Evolutionary conservation across 2,888 invertebrate species (phyloP).

Genomic region (Dasysyrphus albostriatus): DNA sequence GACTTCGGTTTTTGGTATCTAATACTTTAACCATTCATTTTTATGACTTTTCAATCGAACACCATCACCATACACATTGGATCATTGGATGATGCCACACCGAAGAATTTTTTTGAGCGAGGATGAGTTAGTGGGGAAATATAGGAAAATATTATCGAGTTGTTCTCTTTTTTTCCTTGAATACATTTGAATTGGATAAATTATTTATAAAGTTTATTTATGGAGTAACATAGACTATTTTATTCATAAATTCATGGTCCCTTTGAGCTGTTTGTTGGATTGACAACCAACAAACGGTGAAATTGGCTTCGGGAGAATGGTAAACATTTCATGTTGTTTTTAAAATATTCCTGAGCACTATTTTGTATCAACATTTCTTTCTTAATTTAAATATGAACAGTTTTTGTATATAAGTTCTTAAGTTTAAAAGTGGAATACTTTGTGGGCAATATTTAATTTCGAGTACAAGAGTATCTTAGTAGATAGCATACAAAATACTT

Average conservation of each 20-base stretch:
- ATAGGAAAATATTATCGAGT: slow-evolving; percentile 29
- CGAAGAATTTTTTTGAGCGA: slow-evolving; percentile 31
- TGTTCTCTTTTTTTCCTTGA: slow-evolving; percentile 9
- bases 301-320: slow-evolving; percentile 42
- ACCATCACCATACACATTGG: neutral
- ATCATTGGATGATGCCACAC: neutral
- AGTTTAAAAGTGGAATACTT: no score
- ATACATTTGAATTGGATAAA: slow-evolving; percentile 76
- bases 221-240: slow-evolving; percentile 67
- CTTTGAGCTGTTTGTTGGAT: slow-evolving; percentile 69
- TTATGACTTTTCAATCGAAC: slow-evolving; percentile 62
- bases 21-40: slow-evolving; percentile 62
- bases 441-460: no score
- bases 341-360: neutral
- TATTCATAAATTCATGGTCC: slow-evolving; percentile 75
- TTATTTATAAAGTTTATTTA: slow-evolving; percentile 73
- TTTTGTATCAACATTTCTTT: neutral
- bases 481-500: no score
- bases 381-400: neutral
- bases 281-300: slow-evolving; percentile 51
- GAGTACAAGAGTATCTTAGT: no score
- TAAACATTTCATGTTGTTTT: slow-evolving; percentile 24
- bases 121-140: slow-evolving; percentile 42
- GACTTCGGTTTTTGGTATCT: slow-evolving; percentile 62
- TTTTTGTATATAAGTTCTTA: neutral